Conservation (phyloP, 1,140 invertebrate species). For the Aphaenogaster ashmeadi region DNA sequence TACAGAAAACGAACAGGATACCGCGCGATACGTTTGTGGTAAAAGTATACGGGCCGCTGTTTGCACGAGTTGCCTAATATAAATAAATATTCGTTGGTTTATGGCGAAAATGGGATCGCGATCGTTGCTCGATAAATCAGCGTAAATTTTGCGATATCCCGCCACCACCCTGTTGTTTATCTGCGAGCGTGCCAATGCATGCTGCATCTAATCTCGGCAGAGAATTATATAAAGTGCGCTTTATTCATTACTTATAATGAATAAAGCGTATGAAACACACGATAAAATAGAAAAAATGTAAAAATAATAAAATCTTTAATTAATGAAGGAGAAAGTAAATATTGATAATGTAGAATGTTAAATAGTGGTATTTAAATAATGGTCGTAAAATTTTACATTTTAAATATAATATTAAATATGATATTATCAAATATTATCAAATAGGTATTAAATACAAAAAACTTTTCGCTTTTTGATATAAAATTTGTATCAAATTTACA, state of each 20-base stretch:
- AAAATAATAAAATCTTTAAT: background rate
- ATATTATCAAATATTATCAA: background rate
- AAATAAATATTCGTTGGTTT: slow-evolving; percentile 44
- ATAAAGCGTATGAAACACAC: background rate
- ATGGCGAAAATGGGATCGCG: background rate
- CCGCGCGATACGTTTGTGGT: slow-evolving; percentile 3
- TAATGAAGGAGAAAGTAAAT: background rate
- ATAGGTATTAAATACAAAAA: background rate
- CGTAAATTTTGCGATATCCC: slow-evolving; percentile 9
- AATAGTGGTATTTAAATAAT: background rate
- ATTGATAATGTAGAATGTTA: background rate
- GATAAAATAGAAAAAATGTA: background rate
- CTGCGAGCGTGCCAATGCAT: background rate
- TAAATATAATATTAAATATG: background rate
- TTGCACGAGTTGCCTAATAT: slow-evolving; percentile 16
- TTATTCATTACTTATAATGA: background rate
- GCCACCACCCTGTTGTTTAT: slow-evolving; percentile 29
- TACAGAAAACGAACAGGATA: slow-evolving; percentile 6
- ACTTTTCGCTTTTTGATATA: background rate
- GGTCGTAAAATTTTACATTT: background rate
- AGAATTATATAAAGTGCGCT: background rate
- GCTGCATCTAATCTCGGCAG: background rate
- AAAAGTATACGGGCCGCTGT: background rate
- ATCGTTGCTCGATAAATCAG: slow-evolving; percentile 22
- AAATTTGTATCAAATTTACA: background rate